A percentile compares a stretch with the other conserved stretches of the same genome.
phyloP scores from a whole-genome alignment of 1,140 invertebrate species.

The Sycobia sp. region DNA sequence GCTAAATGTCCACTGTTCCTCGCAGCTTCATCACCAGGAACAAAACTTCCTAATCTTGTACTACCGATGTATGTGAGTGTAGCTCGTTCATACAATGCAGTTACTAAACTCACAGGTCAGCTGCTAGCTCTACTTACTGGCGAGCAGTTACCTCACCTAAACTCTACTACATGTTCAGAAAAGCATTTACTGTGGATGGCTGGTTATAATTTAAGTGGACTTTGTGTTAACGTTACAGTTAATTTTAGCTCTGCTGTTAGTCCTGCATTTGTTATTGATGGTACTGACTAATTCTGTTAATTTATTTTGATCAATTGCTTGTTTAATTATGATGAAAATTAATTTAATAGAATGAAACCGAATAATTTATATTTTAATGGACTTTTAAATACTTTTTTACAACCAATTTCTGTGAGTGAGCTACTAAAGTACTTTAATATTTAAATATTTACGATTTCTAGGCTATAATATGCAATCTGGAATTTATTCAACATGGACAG shows the following conservation, averaged over 20 bases:
- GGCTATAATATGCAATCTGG: slow-evolving; percentile 82
- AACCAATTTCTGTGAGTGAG: too few relatives aligned
- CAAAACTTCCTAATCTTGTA: slow-evolving; percentile 46
- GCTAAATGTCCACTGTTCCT: slow-evolving; percentile 73
- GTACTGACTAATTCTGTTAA: slow-evolving; percentile 51
- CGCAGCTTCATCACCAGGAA: slow-evolving; percentile 61
- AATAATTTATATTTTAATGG: background rate
- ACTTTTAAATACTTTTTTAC: too few relatives aligned
- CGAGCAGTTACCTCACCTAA: slow-evolving; percentile 50
- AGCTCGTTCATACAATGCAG: slow-evolving; percentile 49
- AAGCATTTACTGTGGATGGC: slow-evolving; percentile 62
- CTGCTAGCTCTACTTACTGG: slow-evolving; percentile 66
- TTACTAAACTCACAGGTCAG: slow-evolving; percentile 63
- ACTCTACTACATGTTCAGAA: slow-evolving; percentile 47
- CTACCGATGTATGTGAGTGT: slow-evolving; percentile 69
- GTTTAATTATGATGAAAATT: too few relatives aligned
- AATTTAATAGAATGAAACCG: too few relatives aligned
- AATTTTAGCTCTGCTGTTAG: slow-evolving; percentile 77
- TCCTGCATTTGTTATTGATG: slow-evolving; percentile 77
- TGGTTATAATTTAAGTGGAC: slow-evolving; percentile 68
- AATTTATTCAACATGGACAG: slow-evolving; percentile 88
- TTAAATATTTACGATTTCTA: too few relatives aligned
- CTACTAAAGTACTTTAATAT: too few relatives aligned
- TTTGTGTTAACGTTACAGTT: slow-evolving; percentile 77
- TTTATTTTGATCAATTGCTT: background rate